These are phyloP conservation scores for Proterorhinus semilunaris DNA, from an alignment of 2,113 vertebrate genomes.

Conservation along the genomic window DNA sequence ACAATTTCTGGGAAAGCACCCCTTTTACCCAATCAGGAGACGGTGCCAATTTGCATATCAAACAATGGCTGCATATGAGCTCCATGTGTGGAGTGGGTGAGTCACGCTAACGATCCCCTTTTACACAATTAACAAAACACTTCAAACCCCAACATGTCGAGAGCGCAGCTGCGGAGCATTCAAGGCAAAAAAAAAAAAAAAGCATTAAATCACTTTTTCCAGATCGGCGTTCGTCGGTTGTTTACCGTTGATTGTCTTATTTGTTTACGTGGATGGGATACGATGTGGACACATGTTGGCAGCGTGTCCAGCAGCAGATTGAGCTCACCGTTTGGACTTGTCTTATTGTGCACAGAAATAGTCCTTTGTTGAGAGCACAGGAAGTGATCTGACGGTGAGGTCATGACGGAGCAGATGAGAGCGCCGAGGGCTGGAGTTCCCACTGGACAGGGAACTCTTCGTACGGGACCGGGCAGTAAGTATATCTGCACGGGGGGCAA, in stretches of 20 bases:
- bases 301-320: not conserved
- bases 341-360: conserved; percentile 94
- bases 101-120: not conserved
- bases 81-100: conserved; percentile 7
- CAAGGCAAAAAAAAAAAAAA: not conserved
- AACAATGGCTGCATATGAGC: conserved; percentile 1
- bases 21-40: not conserved
- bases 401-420: conserved; percentile 82
- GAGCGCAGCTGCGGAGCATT: not conserved
- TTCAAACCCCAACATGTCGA: not conserved
- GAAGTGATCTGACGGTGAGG: conserved; percentile 90
- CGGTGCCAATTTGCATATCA: conserved; percentile 1
- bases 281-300: not conserved
- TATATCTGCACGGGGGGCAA: too few relatives aligned
- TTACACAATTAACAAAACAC: conserved; percentile 1
- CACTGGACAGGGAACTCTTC: conserved; percentile 33
- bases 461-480: conserved; percentile 16
- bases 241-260: conserved; percentile 36
- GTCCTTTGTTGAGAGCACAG: conserved; percentile 83
- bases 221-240: conserved; percentile 20
- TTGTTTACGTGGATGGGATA: conserved; percentile 6
- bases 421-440: conserved; percentile 49
- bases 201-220: not conserved
- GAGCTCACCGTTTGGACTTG: conserved; percentile 70
- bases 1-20: conserved; percentile 3